Evolutionary conservation across 2,888 invertebrate genomes (phyloP), one percentile per base, ranked within the genome.

Genomic region (Ptychoptera albimana): DNA sequence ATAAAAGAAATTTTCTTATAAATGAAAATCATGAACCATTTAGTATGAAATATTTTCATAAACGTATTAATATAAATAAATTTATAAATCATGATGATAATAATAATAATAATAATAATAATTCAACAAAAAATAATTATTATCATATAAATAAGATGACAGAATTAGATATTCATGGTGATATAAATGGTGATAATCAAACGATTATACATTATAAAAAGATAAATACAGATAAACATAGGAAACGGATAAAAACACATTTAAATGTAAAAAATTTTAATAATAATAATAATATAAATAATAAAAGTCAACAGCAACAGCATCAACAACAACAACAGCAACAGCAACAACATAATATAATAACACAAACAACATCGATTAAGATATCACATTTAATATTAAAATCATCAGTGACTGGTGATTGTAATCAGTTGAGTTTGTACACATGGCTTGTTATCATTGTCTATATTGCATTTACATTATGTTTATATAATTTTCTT

Each of bases 381-480:
- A 44, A 44, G 44, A 39, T 44, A 35, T 44, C 42, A 34, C 35
- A 14, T 8, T 29, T 46, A 10, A 23, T 42, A 12, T 42, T 40
- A n/a, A 45, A 45, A 37, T 45, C 48, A 48, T 50, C 52, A 47
- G 31, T 32, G 30, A 46, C 49, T 42, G 48, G 50, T 43, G 50
- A 53, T 46, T 56, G 57, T 48, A 49, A 45, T 43, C 47, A 51
- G 39, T 50, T 55, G 9, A 49, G 53, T 29, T 45, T 60, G 31
- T 66, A 68, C 49, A 69, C 68, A 16, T 71, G 73, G 70, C 56
- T 66, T 11, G 70, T 72, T 52, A 59, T 71, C 43, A 48, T 63
- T 15, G 60, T 66, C 11, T 73, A 73, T 52, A 55, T 69, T 10
- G 51, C 60, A 3, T 73, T 72, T 52, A 57, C 61, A 9, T 57